Evolutionary conservation across 2,797 vertebrate genomes (phyloP).

Genomic region (Coregonus suidteri): DNA sequence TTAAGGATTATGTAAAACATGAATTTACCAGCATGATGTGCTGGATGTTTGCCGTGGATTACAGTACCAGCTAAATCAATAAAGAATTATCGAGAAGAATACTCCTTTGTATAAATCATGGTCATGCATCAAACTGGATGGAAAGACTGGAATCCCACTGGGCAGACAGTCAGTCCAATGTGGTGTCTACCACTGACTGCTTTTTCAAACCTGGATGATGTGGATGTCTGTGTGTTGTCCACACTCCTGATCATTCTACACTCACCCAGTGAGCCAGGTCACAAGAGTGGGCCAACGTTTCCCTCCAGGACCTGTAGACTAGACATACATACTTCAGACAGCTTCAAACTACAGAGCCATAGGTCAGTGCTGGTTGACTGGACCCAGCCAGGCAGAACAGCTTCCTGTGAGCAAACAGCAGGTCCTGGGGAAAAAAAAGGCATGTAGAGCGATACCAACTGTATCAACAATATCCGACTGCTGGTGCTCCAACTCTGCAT

Average conservation of each 20-base stretch:
- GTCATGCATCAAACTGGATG: background rate
- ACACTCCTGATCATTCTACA: too few relatives aligned
- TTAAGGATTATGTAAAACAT: background rate
- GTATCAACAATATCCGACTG: background rate
- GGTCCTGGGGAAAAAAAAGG: background rate
- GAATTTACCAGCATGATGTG: background rate
- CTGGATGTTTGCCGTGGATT: background rate
- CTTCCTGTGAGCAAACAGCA: background rate
- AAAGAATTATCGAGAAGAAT: background rate
- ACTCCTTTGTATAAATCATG: background rate
- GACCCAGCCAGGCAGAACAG: background rate
- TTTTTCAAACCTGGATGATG: background rate
- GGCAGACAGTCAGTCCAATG: background rate
- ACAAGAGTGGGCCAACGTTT: background rate
- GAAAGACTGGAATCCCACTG: background rate
- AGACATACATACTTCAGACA: background rate
- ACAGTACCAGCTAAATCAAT: background rate
- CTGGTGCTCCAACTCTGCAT: background rate
- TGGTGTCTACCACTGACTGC: background rate
- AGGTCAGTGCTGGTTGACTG: background rate
- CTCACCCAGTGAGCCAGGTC: background rate
- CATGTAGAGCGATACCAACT: background rate
- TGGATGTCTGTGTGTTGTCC: background rate
- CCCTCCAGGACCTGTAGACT: background rate
- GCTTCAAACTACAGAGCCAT: background rate